phyloP scores from a whole-genome alignment of 1,140 invertebrate species.

The Macrotrachela quadricornifera region DNA sequence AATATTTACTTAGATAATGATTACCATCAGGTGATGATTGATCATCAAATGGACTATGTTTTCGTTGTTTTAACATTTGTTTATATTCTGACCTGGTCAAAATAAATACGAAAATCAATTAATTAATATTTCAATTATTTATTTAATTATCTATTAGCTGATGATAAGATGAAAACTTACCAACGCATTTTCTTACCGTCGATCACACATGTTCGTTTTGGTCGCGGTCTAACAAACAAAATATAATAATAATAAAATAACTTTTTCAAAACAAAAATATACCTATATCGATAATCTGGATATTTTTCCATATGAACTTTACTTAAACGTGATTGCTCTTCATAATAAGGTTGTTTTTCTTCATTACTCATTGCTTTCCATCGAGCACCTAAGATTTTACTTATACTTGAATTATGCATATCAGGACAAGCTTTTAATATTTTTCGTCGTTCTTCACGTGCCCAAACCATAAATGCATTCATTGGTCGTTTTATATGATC shows the following conservation, averaged over 20 bases:
- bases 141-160: too few relatives aligned
- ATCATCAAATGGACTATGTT: too few relatives aligned
- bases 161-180: too few relatives aligned
- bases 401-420: constrained; percentile 99
- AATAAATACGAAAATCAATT: too few relatives aligned
- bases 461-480: constrained; percentile 59
- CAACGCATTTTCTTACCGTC: constrained; percentile 45
- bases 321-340: constrained; percentile 85
- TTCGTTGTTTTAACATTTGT: too few relatives aligned
- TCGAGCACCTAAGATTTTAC: constrained; percentile 76
- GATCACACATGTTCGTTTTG: constrained; percentile 80
- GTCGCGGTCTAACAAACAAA: constrained; percentile 44
- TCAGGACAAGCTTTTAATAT: constrained; percentile 95
- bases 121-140: too few relatives aligned
- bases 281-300: constrained; percentile 85
- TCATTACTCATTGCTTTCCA: constrained; percentile 96
- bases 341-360: constrained; percentile 95
- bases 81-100: too few relatives aligned
- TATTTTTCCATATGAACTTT: constrained; percentile 98
- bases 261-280: background rate
- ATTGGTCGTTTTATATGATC: constrained; percentile 88
- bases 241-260: background rate
- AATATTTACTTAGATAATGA: too few relatives aligned
- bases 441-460: constrained; percentile 67
- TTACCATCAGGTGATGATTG: too few relatives aligned